Base-by-base conservation (phyloP, 2,797 vertebrate species). In the Philypnodon macrostomus region DNA sequence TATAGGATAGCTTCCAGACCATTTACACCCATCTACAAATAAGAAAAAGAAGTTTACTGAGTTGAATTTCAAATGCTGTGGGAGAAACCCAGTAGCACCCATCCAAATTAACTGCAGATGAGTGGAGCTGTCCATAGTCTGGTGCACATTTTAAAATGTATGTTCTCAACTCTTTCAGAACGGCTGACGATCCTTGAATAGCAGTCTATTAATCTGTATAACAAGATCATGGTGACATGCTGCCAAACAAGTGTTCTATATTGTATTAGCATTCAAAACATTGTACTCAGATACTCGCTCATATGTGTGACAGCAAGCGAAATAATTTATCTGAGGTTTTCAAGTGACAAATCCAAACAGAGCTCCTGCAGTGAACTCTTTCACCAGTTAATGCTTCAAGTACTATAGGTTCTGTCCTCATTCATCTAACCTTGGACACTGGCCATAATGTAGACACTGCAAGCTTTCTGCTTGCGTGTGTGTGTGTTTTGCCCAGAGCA, bases 341-440 rank as follows among this genome's bases (percentile, higher is more conserved):
- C 15, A 44, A 44, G 41, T 44, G 41, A 44, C 41, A 51, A 56
- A 51, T 50, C 38, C 23, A 51, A 56, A 64, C n/a, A n/a, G n/a
- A n/a, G n/a, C 36, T 32, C 40, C 42, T 51, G 45, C 53, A 35
- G 17, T 61, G 27, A 72, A 53, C 48, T 58, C 53, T 63, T 50
- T 35, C 14, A 53, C 36, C 47, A 16, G n/a, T 30, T 63, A 51
- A 47, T 64, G 47, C 67, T 63, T 67, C 47, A 46, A 52, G 51
- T 33, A 15, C 41, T 44, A 15, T 44, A 48, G 58, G 27, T 21
- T 35, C 36, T 56, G 47, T 61, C 66, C 63, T 71, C 64, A 32
- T 71, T 73, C 55, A 59, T 29, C 64, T 83, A 72, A 80, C 81
- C 71, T 85, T 80, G 77, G 62, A 66, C 64, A 69, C 34, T 47